These are phyloP conservation scores for Chaetodon trifasciatus DNA, from an alignment of 2,797 vertebrate species.

Conservation along the genomic window DNA sequence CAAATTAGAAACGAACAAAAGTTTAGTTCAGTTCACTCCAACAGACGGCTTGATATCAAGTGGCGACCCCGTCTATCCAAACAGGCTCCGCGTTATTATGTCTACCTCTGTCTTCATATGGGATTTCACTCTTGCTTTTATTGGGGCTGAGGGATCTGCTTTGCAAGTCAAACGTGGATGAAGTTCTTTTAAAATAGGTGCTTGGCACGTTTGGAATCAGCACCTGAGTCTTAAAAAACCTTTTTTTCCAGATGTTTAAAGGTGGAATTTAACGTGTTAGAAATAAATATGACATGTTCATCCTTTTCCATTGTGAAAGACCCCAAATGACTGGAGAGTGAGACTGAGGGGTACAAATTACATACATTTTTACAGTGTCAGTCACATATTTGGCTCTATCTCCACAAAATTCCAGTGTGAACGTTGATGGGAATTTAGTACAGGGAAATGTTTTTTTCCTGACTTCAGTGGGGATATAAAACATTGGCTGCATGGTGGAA, in stretches of 20 bases:
- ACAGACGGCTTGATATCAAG: slow-evolving; percentile 68
- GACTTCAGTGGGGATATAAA: slow-evolving; percentile 32
- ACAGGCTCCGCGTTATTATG: slow-evolving; percentile 69
- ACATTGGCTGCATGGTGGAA: slow-evolving; percentile 14
- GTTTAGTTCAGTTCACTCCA: slow-evolving; percentile 70
- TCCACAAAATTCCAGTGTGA: slow-evolving; percentile 41
- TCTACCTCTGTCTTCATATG: slow-evolving; percentile 62
- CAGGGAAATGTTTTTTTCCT: slow-evolving; percentile 14
- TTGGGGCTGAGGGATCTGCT: slow-evolving; percentile 30
- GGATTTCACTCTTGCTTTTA: slow-evolving; percentile 67
- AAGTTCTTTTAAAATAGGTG: slow-evolving; percentile 32
- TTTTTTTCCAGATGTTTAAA: slow-evolving; percentile 45
- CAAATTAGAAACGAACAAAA: slow-evolving; percentile 79
- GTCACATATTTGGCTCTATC: slow-evolving; percentile 51
- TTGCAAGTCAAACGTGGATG: slow-evolving; percentile 35
- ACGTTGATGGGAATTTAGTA: slow-evolving; percentile 22
- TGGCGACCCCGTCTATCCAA: slow-evolving; percentile 67
- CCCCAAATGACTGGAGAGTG: not conserved
- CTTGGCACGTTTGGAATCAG: slow-evolving; percentile 9
- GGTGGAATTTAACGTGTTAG: slow-evolving; percentile 15
- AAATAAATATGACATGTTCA: not conserved
- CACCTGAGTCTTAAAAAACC: slow-evolving; percentile 21
- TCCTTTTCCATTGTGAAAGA: slow-evolving; percentile 1
- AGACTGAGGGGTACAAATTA: slow-evolving; percentile 26
- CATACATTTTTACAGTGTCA: slow-evolving; percentile 43